phyloP scores from a whole-genome alignment of 2,113 vertebrate genomes.

The Motacilla tschutschensis region DNA sequence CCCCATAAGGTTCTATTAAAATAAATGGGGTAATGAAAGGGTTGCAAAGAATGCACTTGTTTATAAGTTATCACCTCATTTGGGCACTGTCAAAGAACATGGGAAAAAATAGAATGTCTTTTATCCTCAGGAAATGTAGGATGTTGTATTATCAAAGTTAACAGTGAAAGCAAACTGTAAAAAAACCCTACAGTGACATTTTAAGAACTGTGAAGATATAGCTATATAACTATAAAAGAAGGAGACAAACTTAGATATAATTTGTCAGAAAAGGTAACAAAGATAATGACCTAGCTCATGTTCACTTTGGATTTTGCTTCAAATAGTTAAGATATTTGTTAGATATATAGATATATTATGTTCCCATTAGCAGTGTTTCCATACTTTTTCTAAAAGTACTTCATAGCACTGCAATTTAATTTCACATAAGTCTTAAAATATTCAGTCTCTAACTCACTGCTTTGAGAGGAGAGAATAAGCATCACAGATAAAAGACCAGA shows the following conservation, averaged over 20 bases:
- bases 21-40: neutral
- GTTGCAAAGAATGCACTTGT: neutral
- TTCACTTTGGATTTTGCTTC: neutral
- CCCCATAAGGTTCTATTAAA: neutral
- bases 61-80: neutral
- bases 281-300: neutral
- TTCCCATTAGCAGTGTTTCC: neutral
- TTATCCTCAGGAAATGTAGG: neutral
- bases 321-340: neutral
- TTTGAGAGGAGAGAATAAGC: neutral
- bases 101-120: neutral
- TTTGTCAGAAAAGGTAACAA: neutral
- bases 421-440: slow-evolving; percentile 4
- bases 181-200: neutral
- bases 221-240: neutral
- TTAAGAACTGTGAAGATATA: neutral
- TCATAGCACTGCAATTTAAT: neutral
- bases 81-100: neutral
- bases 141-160: neutral
- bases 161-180: neutral
- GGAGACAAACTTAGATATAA: neutral
- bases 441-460: neutral
- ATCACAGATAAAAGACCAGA: neutral
- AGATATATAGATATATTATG: neutral
- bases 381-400: slow-evolving; percentile 7